phyloP scores from a whole-genome alignment of 64 coral and sea anemone species.

The Stichodactyla mertensii region DNA sequence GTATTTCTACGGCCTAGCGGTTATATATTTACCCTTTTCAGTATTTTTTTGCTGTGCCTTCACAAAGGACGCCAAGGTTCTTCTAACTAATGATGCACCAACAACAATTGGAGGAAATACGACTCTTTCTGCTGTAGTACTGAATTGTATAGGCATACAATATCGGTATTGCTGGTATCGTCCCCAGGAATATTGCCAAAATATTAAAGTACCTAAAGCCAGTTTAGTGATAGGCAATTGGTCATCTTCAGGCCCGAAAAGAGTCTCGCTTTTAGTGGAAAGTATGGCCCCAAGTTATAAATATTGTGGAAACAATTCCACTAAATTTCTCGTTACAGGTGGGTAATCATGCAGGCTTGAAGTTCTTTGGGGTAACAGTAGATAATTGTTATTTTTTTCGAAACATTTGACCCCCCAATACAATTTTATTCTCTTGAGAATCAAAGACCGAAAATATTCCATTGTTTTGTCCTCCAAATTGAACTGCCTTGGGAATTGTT shows the following conservation, averaged over 20 bases:
- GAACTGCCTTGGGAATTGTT: too few relatives aligned
- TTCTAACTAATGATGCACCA: conserved; percentile 1
- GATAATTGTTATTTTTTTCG: too few relatives aligned
- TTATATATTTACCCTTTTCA: background rate
- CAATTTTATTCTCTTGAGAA: too few relatives aligned
- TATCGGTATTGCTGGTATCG: background rate
- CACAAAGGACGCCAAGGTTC: background rate
- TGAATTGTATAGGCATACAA: background rate
- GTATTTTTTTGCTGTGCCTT: background rate
- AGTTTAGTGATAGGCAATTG: background rate
- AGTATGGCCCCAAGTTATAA: background rate
- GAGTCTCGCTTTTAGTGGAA: background rate
- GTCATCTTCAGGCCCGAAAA: background rate
- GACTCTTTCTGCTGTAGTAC: background rate
- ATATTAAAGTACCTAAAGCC: background rate
- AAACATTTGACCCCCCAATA: too few relatives aligned
- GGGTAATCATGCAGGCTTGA: background rate
- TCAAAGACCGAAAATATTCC: too few relatives aligned
- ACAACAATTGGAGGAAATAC: conserved; percentile 23
- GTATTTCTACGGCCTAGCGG: background rate
- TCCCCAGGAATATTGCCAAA: background rate
- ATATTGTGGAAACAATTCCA: background rate
- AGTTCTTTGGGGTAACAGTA: background rate
- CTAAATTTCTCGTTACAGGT: background rate
- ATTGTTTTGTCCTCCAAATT: too few relatives aligned